phyloP scores from a whole-genome alignment of 2,888 invertebrate genomes.

The Acheta domesticus region DNA sequence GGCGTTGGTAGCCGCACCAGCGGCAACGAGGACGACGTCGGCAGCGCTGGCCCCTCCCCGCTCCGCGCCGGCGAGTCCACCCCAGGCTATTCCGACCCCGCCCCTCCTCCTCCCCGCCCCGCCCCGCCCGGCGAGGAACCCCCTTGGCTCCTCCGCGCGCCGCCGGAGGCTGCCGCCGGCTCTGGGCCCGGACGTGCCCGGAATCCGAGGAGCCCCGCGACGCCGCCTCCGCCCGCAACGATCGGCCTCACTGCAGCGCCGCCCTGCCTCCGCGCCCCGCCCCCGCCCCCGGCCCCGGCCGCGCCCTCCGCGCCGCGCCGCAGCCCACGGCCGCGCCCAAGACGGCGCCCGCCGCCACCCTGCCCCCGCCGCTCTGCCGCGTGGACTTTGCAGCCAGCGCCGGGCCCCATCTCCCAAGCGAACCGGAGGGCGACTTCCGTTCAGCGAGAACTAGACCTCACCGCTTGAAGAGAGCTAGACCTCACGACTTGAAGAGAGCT shows the following conservation, averaged over 20 bases:
- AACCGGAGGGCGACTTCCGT: no score
- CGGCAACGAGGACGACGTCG: no score
- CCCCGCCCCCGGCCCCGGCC: neutral
- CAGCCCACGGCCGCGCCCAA: neutral
- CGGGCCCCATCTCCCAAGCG: no score
- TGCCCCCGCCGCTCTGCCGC: neutral
- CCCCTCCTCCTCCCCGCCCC: neutral
- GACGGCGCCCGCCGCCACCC: neutral
- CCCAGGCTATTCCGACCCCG: neutral
- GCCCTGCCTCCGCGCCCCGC: neutral
- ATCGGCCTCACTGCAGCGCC: slow-evolving; percentile 1
- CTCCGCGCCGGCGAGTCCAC: neutral
- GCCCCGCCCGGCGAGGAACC: neutral
- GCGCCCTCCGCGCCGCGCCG: neutral
- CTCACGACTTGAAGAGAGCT: no score
- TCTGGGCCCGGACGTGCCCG: neutral
- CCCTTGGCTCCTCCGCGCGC: neutral
- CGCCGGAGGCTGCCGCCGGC: neutral
- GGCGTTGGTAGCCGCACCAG: no score
- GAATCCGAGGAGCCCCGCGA: neutral
- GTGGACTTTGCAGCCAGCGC: neutral
- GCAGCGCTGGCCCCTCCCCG: neutral
- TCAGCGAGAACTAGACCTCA: no score
- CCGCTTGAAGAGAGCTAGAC: no score
- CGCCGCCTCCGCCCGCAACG: neutral